Evolutionary conservation across 2,888 invertebrate species (phyloP), one percentile per base, ranked within the genome.

Genomic region (Steinernema carpocapsae): DNA sequence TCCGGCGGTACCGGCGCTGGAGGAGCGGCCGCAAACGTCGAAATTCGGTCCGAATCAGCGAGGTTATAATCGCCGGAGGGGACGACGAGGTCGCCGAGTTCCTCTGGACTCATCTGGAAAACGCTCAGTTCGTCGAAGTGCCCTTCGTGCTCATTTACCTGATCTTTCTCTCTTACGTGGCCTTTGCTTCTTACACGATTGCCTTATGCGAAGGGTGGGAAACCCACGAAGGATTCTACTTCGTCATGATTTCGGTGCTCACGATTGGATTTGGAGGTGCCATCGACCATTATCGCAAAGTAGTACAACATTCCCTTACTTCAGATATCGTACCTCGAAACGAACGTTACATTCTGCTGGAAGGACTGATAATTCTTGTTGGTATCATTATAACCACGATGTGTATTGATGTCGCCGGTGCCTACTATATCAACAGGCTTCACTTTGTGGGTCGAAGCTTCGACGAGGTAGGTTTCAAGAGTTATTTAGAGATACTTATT

Each of bases 321-420:
- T 52, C 56, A 64, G 64, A 86, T 71, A 82, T 89, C 80, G 86
- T 88, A 1, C 89, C 90, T 19, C 88, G 91, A 88, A 93, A 94
- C 89, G 94, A 95, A 0, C 91, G 92, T 88, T 92, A 92, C 84
- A 94, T 96, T 92, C 93, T 97, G 90, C 91, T 93, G 73, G 94
- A 94, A 12, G 94, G 95, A 83, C 91, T 95, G 51, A 95, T 97
- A 87, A 90, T 97, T 74, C 92, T 97, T 3, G 94, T 97, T 83
- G 97, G 97, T 10, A 90, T 97, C 77, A 94, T 97, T 0, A 90
- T 97, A 17, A 96, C 95, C 71, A 95, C 96, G 79, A 96, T 97
- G 94, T 95, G 94, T 88, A 94, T 97, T 85, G 96, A 96, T 87
- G 94, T 97, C 19, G 94, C 96, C 0, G 95, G 95, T 89, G 92